A percentile compares a stretch with the other conserved stretches of the same genome.
phyloP scores from a whole-genome alignment of 1,140 invertebrate species.

The Drosophila navojoa region DNA sequence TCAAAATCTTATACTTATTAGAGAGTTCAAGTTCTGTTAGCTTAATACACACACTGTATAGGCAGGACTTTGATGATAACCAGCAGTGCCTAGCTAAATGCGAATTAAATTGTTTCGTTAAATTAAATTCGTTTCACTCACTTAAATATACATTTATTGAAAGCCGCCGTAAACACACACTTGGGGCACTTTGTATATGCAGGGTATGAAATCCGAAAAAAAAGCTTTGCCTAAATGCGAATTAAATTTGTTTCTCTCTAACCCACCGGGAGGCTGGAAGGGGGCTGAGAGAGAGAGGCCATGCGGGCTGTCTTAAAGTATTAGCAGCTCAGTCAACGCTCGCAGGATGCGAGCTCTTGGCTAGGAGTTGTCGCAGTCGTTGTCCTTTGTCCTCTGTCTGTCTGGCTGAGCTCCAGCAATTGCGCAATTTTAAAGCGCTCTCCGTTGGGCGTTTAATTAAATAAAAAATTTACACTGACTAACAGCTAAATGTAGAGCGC shows the following conservation, averaged over 20 bases:
- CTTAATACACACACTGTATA: too few species aligned
- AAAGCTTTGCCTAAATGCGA: slow-evolving; percentile 69
- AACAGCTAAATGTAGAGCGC: slow-evolving; percentile 30
- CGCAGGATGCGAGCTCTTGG: not conserved
- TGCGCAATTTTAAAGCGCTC: slow-evolving; percentile 61
- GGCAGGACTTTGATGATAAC: not conserved
- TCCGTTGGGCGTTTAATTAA: slow-evolving; percentile 63
- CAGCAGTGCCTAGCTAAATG: not conserved
- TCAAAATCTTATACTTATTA: too few species aligned
- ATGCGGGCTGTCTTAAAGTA: slow-evolving; percentile 72
- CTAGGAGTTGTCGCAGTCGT: not conserved
- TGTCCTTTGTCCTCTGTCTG: not conserved
- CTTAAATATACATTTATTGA: not conserved
- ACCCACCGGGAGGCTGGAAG: too few species aligned
- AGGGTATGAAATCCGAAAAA: slow-evolving; percentile 20
- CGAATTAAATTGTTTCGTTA: not conserved
- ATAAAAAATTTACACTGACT: slow-evolving; percentile 55
- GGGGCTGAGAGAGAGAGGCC: slow-evolving; percentile 29
- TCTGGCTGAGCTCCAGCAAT: slow-evolving; percentile 62
- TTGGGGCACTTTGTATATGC: not conserved
- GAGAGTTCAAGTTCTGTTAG: too few species aligned
- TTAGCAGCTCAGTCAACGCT: slow-evolving; percentile 64
- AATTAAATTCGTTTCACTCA: not conserved
- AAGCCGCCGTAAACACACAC: too few species aligned
- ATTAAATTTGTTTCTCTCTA: slow-evolving; percentile 70